A percentile compares a stretch with the other conserved stretches of the same genome.
These are phyloP conservation scores for Campoletis raptor DNA, from an alignment of 2,888 invertebrate genomes.

Conservation along the genomic window DNA sequence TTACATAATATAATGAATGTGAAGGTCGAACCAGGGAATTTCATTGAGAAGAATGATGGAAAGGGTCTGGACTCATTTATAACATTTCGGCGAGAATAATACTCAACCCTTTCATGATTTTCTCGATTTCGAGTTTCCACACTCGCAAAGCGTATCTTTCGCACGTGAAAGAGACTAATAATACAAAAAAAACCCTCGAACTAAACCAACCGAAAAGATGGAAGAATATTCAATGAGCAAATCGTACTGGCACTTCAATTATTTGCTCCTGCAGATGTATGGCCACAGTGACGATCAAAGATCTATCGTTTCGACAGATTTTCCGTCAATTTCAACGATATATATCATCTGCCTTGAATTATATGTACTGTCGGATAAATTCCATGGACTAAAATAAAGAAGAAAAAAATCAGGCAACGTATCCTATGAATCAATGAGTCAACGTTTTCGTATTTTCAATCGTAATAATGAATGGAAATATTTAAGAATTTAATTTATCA, in stretches of 20 bases:
- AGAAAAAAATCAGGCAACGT: neutral
- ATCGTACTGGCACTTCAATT: neutral
- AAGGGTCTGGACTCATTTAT: conserved; percentile 37
- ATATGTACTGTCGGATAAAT: neutral
- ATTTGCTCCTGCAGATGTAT: conserved; percentile 6
- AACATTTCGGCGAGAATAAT: conserved; percentile 24
- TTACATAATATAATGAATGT: conserved; percentile 50
- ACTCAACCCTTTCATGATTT: conserved; percentile 39
- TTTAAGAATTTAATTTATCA: neutral
- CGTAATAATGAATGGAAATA: neutral
- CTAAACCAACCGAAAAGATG: neutral
- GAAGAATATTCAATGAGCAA: conserved; percentile 1
- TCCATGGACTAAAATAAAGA: neutral
- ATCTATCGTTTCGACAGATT: neutral
- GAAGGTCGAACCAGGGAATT: conserved; percentile 1
- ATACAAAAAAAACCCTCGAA: conserved; percentile 8
- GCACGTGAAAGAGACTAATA: neutral
- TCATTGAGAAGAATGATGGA: conserved; percentile 37
- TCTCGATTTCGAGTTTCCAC: neutral
- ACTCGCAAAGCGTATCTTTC: neutral
- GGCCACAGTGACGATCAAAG: neutral
- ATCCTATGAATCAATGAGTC: neutral
- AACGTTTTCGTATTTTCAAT: neutral
- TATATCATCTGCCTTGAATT: neutral
- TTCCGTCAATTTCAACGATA: neutral